Evolutionary conservation across 2,888 invertebrate species (phyloP).

Genomic region (Neoitamus cyanurus): DNA sequence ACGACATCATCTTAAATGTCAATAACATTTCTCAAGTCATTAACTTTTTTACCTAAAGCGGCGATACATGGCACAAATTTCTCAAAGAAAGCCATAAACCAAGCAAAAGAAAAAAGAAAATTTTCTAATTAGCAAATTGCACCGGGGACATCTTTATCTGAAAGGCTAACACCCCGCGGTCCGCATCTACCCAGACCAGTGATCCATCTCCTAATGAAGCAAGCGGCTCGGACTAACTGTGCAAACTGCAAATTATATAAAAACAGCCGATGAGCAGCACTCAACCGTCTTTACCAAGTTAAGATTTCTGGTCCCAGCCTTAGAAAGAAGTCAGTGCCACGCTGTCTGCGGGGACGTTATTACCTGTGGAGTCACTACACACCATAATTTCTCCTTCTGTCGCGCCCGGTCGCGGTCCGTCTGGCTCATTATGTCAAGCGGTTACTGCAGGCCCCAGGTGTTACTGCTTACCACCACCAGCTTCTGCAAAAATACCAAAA

Average conservation of each 20-base stretch:
- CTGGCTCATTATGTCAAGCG: constrained; percentile 14
- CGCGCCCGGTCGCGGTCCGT: background rate
- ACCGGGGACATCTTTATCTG: background rate
- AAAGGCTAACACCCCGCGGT: background rate
- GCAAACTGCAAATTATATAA: constrained; percentile 25
- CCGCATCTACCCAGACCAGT: background rate
- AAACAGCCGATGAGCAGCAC: background rate
- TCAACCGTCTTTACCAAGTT: background rate
- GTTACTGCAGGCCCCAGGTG: constrained; percentile 19
- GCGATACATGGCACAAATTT: background rate
- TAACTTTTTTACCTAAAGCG: background rate
- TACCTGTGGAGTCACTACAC: background rate
- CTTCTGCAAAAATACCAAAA: background rate
- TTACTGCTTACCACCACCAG: background rate
- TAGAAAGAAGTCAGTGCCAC: background rate
- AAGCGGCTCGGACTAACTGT: background rate
- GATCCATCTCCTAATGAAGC: background rate
- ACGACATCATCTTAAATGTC: background rate
- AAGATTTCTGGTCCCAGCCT: background rate
- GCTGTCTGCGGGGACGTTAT: background rate
- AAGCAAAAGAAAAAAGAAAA: background rate
- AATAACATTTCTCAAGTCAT: background rate
- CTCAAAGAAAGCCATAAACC: background rate
- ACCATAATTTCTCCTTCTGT: constrained; percentile 2
- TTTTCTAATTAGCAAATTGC: constrained; percentile 16